Evolutionary conservation across 2,888 invertebrate genomes (phyloP), one percentile per base, ranked within the genome.

Genomic region (Acanthosepion lycidas): DNA sequence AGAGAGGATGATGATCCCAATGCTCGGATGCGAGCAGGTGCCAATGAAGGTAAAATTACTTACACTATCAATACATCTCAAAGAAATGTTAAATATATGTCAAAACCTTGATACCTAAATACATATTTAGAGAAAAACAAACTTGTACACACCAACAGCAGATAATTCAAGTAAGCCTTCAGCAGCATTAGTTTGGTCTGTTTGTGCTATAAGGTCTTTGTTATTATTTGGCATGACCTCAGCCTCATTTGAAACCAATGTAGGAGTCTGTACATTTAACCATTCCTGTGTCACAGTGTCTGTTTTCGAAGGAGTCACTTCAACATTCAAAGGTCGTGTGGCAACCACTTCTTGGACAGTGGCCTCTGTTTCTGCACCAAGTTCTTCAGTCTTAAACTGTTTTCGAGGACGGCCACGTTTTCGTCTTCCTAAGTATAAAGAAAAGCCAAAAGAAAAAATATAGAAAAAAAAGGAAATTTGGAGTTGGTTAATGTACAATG

Each of bases 121-220:
- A 49, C 49, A 4, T n/a, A 92, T 42, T 28, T 0, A 55, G 42
- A 28, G 59, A 42, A 64, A n/a, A 51, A 49, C 91, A 91, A 26
- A 95, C 55, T 42, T 48, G 78, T 55, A 91, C 92, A 94, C 95
- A 97, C 97, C 97, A 95, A 96, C 96, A 95, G 97, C 97, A 9
- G 97, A 97, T 53, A 97, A 96, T 95, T 97, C 97, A 18, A 97
- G 95, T 42, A 97, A 96, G 0, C 97, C 97, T 95, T 97, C 97
- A 33, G 97, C 97, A 53, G 97, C 97, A 95, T 96, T 97, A 95
- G 96, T 96, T 94, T 96, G 96, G 94, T 96, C 96, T 59, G 95
- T 96, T 8, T 95, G 94, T 20, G 94, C 92, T 15, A 78, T 53
- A 15, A 93, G 48, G 18, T 93, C 53, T 12, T 51, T 15, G 12